A percentile compares a stretch with the other conserved stretches of the same genome.
Evolutionary conservation across 2,888 invertebrate genomes (phyloP).

Genomic region (Mimas tiliae): DNA sequence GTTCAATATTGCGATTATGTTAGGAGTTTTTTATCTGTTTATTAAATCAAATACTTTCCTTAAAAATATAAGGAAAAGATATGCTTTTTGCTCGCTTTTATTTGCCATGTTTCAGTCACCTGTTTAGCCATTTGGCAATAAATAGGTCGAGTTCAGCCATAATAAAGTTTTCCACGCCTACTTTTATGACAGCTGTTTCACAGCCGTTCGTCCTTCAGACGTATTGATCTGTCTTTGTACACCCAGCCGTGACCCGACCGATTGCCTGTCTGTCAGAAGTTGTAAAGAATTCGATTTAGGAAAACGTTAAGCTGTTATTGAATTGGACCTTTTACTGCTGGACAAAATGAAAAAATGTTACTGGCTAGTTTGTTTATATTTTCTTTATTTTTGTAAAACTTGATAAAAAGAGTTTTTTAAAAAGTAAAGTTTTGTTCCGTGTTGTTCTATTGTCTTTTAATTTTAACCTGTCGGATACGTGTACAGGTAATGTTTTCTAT

Average conservation of each 20-base stretch:
- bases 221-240: slow-evolving; percentile 31
- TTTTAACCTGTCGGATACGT: too few relatives aligned
- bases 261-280: slow-evolving; percentile 2
- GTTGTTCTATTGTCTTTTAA: too few relatives aligned
- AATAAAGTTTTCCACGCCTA: slow-evolving; percentile 32
- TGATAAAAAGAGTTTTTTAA: too few relatives aligned
- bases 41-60: too few relatives aligned
- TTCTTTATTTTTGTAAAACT: too few relatives aligned
- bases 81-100: background rate
- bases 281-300: slow-evolving; percentile 9
- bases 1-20: too few relatives aligned
- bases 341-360: too few relatives aligned
- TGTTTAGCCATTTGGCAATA: slow-evolving; percentile 24
- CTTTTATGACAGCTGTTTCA: slow-evolving; percentile 29
- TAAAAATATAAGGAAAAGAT: background rate
- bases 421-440: too few relatives aligned
- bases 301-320: slow-evolving; percentile 15
- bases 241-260: background rate
- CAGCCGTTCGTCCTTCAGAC: slow-evolving; percentile 34
- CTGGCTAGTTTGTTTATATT: too few relatives aligned
- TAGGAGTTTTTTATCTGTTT: background rate
- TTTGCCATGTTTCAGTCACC: slow-evolving; percentile 1
- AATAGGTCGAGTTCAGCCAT: slow-evolving; percentile 19
- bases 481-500: too few relatives aligned
- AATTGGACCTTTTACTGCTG: too few relatives aligned